Conservation (phyloP, 2,888 invertebrate species). For the Brenthis daphne region DNA sequence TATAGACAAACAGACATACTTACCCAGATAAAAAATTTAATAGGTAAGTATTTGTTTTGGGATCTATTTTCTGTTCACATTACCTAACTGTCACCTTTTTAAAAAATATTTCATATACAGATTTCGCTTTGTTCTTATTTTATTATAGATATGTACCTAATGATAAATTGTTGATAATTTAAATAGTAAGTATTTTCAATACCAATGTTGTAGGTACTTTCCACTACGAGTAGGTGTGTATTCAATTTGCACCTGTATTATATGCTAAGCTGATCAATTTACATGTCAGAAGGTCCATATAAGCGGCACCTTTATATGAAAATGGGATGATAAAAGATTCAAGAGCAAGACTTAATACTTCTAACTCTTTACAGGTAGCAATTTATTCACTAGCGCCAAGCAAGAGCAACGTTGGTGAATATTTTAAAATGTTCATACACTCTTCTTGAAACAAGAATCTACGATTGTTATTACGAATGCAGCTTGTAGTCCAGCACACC, state of each 20-base stretch:
- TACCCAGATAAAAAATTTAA: too few relatives aligned
- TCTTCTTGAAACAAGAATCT: slow-evolving; percentile 1
- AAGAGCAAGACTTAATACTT: slow-evolving; percentile 18
- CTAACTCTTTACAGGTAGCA: slow-evolving; percentile 16
- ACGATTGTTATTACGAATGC: slow-evolving; percentile 3
- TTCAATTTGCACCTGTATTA: not conserved
- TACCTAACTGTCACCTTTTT: too few relatives aligned
- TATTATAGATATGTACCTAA: too few relatives aligned
- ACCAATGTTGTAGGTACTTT: too few relatives aligned
- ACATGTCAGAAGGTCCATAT: not conserved
- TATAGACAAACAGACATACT: too few relatives aligned
- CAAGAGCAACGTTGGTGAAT: slow-evolving; percentile 16
- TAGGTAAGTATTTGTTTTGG: too few relatives aligned
- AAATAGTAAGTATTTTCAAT: too few relatives aligned
- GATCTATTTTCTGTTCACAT: too few relatives aligned
- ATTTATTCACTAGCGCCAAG: slow-evolving; percentile 11
- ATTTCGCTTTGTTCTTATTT: too few relatives aligned
- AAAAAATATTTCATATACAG: too few relatives aligned
- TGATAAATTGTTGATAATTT: too few relatives aligned
- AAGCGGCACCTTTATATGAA: slow-evolving; percentile 8
- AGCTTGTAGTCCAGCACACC: not conserved
- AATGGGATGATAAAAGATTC: slow-evolving; percentile 29
- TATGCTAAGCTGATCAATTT: not conserved
- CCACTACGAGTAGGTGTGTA: not conserved
- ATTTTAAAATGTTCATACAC: slow-evolving; percentile 11